Conservation (phyloP, 1,140 invertebrate species). For the Ostrea edulis region DNA sequence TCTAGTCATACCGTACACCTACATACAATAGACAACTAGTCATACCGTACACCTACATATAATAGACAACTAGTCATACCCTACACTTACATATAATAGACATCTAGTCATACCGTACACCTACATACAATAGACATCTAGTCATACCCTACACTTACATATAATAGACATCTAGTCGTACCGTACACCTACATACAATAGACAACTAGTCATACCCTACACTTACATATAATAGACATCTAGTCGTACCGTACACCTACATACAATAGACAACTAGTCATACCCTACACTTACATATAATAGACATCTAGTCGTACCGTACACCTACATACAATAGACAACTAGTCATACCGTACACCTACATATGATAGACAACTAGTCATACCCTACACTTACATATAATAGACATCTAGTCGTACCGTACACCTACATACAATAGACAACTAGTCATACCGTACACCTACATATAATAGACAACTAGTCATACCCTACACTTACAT, state of each 20-base stretch:
- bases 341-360: conserved; percentile 81
- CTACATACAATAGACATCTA: background rate
- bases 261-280: background rate
- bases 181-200: conserved; percentile 79
- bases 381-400: conserved; percentile 81
- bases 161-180: conserved; percentile 71
- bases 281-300: conserved; percentile 81
- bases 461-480: background rate
- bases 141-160: conserved; percentile 81
- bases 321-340: background rate
- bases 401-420: conserved; percentile 81
- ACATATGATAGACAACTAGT: background rate
- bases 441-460: conserved; percentile 81
- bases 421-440: too few relatives aligned
- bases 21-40: background rate
- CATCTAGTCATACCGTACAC: conserved; percentile 81
- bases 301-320: conserved; percentile 81
- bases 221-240: background rate
- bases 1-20: conserved; percentile 81
- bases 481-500: conserved; percentile 81
- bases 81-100: too few relatives aligned
- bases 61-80: conserved; percentile 81
- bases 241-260: conserved; percentile 81
- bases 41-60: conserved; percentile 81
- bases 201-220: conserved; percentile 81